Base-by-base conservation (phyloP, 2,113 vertebrate species). In the Grammomys dolichurus region DNA sequence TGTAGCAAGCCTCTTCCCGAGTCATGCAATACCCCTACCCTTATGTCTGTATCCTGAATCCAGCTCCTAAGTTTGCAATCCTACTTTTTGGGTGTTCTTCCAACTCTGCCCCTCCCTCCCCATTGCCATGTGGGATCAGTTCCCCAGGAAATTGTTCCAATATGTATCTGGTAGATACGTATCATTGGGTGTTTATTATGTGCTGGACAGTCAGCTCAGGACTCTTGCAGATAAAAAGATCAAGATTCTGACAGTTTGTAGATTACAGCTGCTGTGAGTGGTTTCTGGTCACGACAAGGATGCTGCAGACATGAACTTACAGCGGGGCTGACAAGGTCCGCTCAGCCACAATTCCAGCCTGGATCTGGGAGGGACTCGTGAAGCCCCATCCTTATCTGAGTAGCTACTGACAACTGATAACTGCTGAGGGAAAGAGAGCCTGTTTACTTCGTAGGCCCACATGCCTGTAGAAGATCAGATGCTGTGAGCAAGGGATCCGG, bases 261-360 rank as follows among this genome's bases (percentile, higher is more conserved):
- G 81, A 65, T 24, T 19, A 36, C 12, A 46, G 28, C 63, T 69
- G 63, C 28, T 7, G 26, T 33, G 60, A 46, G 43, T 33, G 17
- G 4, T 22, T 86, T 48, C 43, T 3, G 28, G 63, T 36, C 63
- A 12, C 11, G 40, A 36, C 28, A 48, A 10, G 63, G 84, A 33
- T 36, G 63, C 60, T 67, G 28, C 10, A 22, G 17, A 36, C 19
- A 13, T 2, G 11, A 48, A 11, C 84, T 33, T 67, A 33, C 10
- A 11, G 28, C 0, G 0, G 17, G 4, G 6, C 9, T 69, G 63
- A 36, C 31, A 48, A 36, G 31, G 31, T 67, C 28, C 0, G 17
- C 40, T 33, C 16, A 22, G 28, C 16, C 16, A 33, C 16, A 86
- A 3, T 22, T 7, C 2, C 82, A 48, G 40, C 40, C 43, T 22